phyloP scores from a whole-genome alignment of 2,888 invertebrate species.

The Agrochola lychnidis region DNA sequence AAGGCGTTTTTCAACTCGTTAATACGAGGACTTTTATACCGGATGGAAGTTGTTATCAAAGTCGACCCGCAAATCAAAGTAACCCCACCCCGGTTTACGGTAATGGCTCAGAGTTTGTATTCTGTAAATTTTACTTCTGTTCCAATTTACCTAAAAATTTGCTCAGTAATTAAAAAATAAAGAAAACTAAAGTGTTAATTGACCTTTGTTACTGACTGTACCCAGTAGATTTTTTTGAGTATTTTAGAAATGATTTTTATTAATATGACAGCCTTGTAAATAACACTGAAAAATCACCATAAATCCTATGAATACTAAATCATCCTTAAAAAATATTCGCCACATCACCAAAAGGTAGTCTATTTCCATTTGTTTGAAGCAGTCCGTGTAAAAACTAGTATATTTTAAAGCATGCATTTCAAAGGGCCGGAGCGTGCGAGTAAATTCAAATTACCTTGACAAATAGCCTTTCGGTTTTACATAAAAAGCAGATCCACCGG shows the following conservation, averaged over 20 bases:
- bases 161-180: neutral
- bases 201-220: neutral
- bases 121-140: too few relatives aligned
- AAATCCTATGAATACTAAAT: constrained; percentile 55
- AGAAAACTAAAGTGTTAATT: neutral
- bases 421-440: constrained; percentile 62
- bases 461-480: constrained; percentile 69
- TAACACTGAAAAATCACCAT: constrained; percentile 31
- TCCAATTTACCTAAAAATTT: neutral
- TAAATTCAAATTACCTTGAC: constrained; percentile 70
- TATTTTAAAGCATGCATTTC: constrained; percentile 66
- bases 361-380: constrained; percentile 54
- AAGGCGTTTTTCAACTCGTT: too few relatives aligned
- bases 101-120: too few relatives aligned
- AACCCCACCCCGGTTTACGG: too few relatives aligned
- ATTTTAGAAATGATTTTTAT: neutral
- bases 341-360: constrained; percentile 37
- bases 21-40: too few relatives aligned
- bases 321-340: constrained; percentile 31
- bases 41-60: too few relatives aligned
- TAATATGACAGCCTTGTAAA: neutral
- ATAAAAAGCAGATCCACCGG: constrained; percentile 66
- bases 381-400: constrained; percentile 54
- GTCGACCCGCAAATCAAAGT: too few relatives aligned
- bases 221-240: neutral